Base-by-base conservation (phyloP, 2,797 vertebrate genomes). In the Eupleurogrammus muticus region DNA sequence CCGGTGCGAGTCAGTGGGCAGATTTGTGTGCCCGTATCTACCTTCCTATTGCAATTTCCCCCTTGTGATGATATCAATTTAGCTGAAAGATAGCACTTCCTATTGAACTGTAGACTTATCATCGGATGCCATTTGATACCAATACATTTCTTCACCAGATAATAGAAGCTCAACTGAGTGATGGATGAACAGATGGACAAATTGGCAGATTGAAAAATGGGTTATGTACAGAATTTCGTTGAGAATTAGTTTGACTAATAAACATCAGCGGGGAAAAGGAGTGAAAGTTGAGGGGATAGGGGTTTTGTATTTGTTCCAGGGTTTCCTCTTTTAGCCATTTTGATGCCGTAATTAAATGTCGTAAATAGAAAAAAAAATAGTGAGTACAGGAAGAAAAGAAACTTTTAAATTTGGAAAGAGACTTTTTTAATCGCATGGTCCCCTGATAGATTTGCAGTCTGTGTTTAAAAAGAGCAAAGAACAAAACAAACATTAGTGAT, bases 61-160 rank as follows among this genome's bases (percentile, higher is more conserved):
- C 47, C 73, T 65, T 60, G 79, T 80, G 87, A 90, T 91, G 75
- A 87, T 88, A 90, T 90, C 87, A 86, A 88, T 91, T 91, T 89
- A 85, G 75, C 57, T 20, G 19, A 76, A 80, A 63, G 74, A 89
- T 85, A 75, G 66, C 61, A 79, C 66, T 81, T 74, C 72, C 71
- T 80, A 70, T 83, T 80, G 82, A 84, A 75, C 77, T 88, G 82
- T 80, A 64, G 72, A 87, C 87, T 80, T 84, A 87, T 88, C 80
- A 82, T 88, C 79, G 87, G 71, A 88, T 89, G 70, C 60, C 46
- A 71, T 76, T 84, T 75, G 65, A 88, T 81, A 82, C 50, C 49
- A 64, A 81, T 48, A 62, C 20, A 55, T 59, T 73, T 19, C 16
- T 53, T 10, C 47, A 48, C 19, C 49, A 48, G 79, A 32, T 79